These are phyloP conservation scores for Anolis sagrei DNA, from an alignment of 2,113 vertebrate genomes.

Conservation along the genomic window DNA sequence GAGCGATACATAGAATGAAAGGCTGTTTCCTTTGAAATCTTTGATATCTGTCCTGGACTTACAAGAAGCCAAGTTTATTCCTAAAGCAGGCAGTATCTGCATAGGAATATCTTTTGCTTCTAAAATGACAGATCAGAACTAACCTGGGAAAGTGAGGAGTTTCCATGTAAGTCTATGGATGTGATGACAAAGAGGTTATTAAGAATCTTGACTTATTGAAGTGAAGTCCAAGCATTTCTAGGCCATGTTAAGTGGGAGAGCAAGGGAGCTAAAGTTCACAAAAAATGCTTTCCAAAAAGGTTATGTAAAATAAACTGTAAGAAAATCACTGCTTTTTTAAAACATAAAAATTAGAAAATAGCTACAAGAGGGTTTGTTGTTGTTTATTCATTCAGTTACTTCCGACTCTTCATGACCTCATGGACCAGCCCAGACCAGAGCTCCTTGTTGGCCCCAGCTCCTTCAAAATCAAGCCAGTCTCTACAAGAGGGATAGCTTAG, in stretches of 20 bases:
- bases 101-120: slow-evolving; percentile 18
- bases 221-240: background rate
- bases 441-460: too few species aligned
- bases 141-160: background rate
- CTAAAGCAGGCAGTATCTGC: slow-evolving; percentile 5
- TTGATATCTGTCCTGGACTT: slow-evolving; percentile 26
- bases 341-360: too few species aligned
- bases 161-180: background rate
- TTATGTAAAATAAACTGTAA: too few species aligned
- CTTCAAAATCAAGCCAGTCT: too few species aligned
- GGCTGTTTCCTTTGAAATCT: slow-evolving; percentile 31
- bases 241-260: background rate
- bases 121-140: background rate
- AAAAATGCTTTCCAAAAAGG: too few species aligned
- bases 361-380: too few species aligned
- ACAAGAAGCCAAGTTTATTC: slow-evolving; percentile 16
- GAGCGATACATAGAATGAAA: slow-evolving; percentile 7
- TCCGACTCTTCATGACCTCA: too few species aligned
- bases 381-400: too few species aligned
- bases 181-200: background rate
- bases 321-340: too few species aligned
- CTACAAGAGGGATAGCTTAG: background rate
- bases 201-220: too few species aligned
- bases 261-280: too few species aligned
- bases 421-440: too few species aligned